A percentile compares a stretch with the other conserved stretches of the same genome.
Conservation (phyloP, 2,888 invertebrate species). For the Dasypolia templi region DNA sequence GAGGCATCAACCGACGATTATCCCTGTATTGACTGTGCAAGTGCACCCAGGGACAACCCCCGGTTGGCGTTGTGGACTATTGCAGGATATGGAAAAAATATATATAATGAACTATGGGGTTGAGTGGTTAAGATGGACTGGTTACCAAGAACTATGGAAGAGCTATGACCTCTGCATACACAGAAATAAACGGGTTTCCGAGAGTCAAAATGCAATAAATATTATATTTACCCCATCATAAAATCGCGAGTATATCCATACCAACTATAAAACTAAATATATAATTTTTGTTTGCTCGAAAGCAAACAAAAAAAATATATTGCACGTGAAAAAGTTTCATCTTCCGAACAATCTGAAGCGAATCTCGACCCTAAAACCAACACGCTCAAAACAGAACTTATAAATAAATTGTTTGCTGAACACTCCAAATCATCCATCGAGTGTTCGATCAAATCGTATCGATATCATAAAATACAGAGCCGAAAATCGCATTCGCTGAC, state of each 20-base stretch:
- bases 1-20: no score
- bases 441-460: slow-evolving; percentile 75
- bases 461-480: slow-evolving; percentile 84
- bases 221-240: slow-evolving; percentile 33
- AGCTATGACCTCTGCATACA: no score
- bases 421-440: slow-evolving; percentile 74
- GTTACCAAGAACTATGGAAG: no score
- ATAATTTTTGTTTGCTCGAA: no score
- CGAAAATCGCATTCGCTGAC: slow-evolving; percentile 85
- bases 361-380: slow-evolving; percentile 74
- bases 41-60: no score
- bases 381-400: slow-evolving; percentile 70
- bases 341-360: slow-evolving; percentile 59
- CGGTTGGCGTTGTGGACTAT: no score
- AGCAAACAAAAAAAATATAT: slow-evolving; percentile 57
- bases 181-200: neutral
- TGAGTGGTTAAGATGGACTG: no score
- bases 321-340: slow-evolving; percentile 63
- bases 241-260: slow-evolving; percentile 30
- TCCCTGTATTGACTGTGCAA: no score
- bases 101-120: no score
- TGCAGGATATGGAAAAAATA: no score
- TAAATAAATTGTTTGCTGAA: slow-evolving; percentile 77
- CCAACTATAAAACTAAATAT: no score
- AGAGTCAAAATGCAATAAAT: neutral